phyloP scores from a whole-genome alignment of 2,888 invertebrate species.

The Agrochola circellaris region DNA sequence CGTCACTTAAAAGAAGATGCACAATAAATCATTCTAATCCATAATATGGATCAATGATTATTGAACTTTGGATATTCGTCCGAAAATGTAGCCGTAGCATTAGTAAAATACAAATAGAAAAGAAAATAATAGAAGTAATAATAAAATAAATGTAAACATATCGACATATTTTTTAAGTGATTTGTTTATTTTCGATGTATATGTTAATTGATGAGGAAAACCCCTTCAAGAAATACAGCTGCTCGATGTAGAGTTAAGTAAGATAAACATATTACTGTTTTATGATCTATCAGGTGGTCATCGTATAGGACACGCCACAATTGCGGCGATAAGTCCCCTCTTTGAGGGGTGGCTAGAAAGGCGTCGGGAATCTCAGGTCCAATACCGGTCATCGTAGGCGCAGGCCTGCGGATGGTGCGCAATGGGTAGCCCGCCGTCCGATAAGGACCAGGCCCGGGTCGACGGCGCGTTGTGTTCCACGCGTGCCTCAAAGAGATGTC shows the following conservation, averaged over 20 bases:
- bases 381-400: no score
- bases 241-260: background rate
- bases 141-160: background rate
- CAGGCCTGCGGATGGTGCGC: no score
- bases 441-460: no score
- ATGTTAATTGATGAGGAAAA: conserved; percentile 13
- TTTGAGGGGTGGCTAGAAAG: no score
- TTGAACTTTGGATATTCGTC: background rate
- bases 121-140: no score
- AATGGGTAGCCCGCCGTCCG: no score
- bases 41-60: background rate
- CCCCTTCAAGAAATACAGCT: background rate
- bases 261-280: background rate
- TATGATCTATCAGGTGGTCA: background rate
- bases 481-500: no score
- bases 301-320: no score
- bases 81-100: background rate
- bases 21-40: background rate
- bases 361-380: no score
- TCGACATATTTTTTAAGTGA: background rate
- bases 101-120: background rate
- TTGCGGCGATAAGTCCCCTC: no score
- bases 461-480: no score
- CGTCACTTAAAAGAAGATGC: background rate
- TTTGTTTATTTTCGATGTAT: background rate